phyloP scores from a whole-genome alignment of 2,797 vertebrate species.

The Megalops cyprinoides region DNA sequence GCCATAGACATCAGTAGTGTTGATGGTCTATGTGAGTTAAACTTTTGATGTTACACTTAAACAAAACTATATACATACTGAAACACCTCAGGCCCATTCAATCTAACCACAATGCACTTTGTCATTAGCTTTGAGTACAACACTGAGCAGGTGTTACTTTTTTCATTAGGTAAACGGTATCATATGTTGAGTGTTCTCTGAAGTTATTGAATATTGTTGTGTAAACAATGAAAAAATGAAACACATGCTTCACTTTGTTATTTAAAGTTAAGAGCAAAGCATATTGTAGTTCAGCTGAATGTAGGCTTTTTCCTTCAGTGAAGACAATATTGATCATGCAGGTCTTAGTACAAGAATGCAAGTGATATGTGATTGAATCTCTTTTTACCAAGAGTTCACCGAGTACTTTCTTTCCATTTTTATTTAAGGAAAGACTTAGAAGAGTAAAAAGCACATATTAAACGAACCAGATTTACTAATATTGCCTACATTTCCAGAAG shows the following conservation, averaged over 20 bases:
- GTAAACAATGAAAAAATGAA: background rate
- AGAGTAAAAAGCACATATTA: constrained; percentile 72
- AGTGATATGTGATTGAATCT: constrained; percentile 20
- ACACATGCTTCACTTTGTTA: background rate
- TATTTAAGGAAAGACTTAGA: constrained; percentile 25
- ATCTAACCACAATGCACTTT: constrained; percentile 11
- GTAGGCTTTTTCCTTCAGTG: constrained; percentile 14
- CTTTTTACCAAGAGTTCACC: constrained; percentile 12
- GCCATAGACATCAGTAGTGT: background rate
- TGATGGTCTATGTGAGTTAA: background rate
- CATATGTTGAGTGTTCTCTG: background rate
- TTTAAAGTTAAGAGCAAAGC: background rate
- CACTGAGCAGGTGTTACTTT: background rate
- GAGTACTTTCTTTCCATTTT: constrained; percentile 17
- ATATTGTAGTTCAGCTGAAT: constrained; percentile 7
- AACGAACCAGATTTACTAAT: constrained; percentile 66
- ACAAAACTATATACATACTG: background rate
- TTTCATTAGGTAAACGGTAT: background rate
- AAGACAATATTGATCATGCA: constrained; percentile 24
- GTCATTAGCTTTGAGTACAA: constrained; percentile 1
- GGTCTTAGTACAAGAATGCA: constrained; percentile 14
- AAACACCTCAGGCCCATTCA: constrained; percentile 18
- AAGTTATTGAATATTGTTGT: background rate
- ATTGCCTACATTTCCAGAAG: constrained; percentile 73
- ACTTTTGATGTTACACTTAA: background rate